A percentile compares a stretch with the other conserved stretches of the same genome.
Evolutionary conservation across 2,113 vertebrate species (phyloP).

Genomic region (Neomonachus schauinslandi): DNA sequence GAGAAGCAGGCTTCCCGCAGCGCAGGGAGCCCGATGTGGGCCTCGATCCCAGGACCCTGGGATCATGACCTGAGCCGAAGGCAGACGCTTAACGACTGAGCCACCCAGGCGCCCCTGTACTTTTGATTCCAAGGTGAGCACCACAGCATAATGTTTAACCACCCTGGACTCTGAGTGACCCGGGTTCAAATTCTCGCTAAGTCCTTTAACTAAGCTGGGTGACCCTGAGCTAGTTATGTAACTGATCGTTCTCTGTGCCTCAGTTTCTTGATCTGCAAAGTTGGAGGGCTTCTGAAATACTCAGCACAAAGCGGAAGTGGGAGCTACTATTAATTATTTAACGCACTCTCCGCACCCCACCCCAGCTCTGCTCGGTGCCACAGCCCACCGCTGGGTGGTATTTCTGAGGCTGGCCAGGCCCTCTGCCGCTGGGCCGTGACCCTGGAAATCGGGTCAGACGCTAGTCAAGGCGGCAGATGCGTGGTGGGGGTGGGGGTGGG

Average conservation of each 20-base stretch:
- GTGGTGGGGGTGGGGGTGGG: not conserved
- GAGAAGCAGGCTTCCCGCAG: too few relatives aligned
- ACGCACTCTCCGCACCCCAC: not conserved
- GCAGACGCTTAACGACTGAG: too few relatives aligned
- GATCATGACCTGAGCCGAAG: too few relatives aligned
- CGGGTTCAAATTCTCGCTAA: not conserved
- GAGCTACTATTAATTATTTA: not conserved
- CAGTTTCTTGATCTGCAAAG: conserved; percentile 49
- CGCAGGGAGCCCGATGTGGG: too few relatives aligned
- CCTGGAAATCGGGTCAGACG: conserved; percentile 72
- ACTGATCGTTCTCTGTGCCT: conserved; percentile 22
- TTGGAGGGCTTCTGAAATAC: not conserved
- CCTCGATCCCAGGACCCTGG: too few relatives aligned
- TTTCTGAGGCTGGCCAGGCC: conserved; percentile 57
- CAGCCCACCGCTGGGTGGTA: not conserved
- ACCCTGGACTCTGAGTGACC: not conserved
- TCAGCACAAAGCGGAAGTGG: not conserved
- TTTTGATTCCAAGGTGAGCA: not conserved
- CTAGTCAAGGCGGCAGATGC: conserved; percentile 31
- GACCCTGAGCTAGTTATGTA: not conserved
- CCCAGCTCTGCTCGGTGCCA: not conserved
- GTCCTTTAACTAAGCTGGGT: not conserved
- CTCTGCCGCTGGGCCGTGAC: conserved; percentile 57
- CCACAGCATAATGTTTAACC: not conserved
- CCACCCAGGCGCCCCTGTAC: not conserved